phyloP scores from a whole-genome alignment of 2,888 invertebrate species.

The Zygaena filipendulae region DNA sequence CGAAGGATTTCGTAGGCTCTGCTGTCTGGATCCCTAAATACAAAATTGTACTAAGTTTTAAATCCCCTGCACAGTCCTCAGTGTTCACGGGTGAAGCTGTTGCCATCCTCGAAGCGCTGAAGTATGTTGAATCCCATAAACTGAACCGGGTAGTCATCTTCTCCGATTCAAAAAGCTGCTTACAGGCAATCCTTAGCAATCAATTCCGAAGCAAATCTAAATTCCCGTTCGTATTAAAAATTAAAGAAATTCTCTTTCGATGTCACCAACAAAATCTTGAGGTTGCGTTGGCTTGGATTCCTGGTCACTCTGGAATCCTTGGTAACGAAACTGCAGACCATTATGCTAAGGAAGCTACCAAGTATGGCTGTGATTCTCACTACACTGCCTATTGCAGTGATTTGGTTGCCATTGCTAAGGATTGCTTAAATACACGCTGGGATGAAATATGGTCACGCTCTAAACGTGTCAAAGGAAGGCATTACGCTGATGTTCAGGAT shows the following conservation, averaged over 20 bases:
- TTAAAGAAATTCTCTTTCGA: not conserved
- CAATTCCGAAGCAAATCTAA: slow-evolving; percentile 1
- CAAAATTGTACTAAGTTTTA: slow-evolving; percentile 3
- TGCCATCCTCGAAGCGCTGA: slow-evolving; percentile 5
- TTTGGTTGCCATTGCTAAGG: not conserved
- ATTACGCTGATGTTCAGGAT: not conserved
- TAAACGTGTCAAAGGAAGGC: not conserved
- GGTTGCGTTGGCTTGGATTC: slow-evolving; percentile 3
- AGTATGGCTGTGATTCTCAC: too few relatives aligned
- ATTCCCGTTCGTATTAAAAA: not conserved
- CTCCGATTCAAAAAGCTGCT: slow-evolving; percentile 6
- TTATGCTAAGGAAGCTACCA: not conserved
- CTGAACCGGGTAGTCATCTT: slow-evolving; percentile 5
- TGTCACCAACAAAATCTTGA: not conserved
- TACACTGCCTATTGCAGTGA: too few relatives aligned
- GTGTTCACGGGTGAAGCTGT: slow-evolving; percentile 7
- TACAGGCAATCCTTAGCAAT: slow-evolving; percentile 4
- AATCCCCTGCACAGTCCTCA: slow-evolving; percentile 2
- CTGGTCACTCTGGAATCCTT: slow-evolving; percentile 3
- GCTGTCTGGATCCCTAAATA: slow-evolving; percentile 7
- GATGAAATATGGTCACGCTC: not conserved
- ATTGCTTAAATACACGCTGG: not conserved
- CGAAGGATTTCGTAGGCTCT: not conserved
- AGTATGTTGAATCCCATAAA: slow-evolving; percentile 4
- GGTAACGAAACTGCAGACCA: slow-evolving; percentile 4